Evolutionary conservation across 2,797 vertebrate genomes (phyloP).

Genomic region (Thaleichthys pacificus): DNA sequence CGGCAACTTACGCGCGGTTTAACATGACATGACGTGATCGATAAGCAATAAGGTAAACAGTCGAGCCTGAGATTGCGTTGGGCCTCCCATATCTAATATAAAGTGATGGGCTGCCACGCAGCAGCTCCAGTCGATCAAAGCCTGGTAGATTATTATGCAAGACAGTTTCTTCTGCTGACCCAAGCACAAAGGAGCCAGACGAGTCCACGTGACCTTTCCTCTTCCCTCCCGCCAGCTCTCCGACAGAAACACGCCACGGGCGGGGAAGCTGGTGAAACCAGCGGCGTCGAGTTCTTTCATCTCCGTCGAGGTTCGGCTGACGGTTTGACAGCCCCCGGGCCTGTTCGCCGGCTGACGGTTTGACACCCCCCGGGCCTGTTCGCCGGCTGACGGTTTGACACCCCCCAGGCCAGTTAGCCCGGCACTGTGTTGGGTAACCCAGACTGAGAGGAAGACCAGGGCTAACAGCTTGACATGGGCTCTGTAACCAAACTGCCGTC

Average conservation of each 20-base stretch:
- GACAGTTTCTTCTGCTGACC: slow-evolving; percentile 36
- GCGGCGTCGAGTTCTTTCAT: slow-evolving; percentile 42
- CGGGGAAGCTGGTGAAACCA: slow-evolving; percentile 38
- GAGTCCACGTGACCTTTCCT: neutral
- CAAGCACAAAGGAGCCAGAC: slow-evolving; percentile 32
- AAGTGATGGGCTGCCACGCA: neutral
- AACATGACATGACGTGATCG: neutral
- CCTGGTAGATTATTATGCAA: slow-evolving; percentile 23
- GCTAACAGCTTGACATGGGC: slow-evolving; percentile 10
- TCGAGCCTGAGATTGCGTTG: neutral
- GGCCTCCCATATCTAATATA: neutral
- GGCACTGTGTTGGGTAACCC: slow-evolving; percentile 32
- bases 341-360: slow-evolving; percentile 4
- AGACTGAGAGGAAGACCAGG: slow-evolving; percentile 46
- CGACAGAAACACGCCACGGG: slow-evolving; percentile 34
- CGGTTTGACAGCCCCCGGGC: slow-evolving; percentile 9
- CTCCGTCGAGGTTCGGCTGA: neutral
- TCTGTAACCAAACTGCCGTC: slow-evolving; percentile 54
- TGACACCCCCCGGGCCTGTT: neutral
- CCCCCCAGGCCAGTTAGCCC: neutral
- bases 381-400: neutral
- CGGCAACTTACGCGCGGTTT: neutral
- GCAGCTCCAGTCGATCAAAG: slow-evolving; percentile 30
- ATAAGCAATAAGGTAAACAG: neutral
- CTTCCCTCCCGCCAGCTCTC: slow-evolving; percentile 11